phyloP scores from a whole-genome alignment of 2,113 vertebrate species.

The Pongo pygmaeus region DNA sequence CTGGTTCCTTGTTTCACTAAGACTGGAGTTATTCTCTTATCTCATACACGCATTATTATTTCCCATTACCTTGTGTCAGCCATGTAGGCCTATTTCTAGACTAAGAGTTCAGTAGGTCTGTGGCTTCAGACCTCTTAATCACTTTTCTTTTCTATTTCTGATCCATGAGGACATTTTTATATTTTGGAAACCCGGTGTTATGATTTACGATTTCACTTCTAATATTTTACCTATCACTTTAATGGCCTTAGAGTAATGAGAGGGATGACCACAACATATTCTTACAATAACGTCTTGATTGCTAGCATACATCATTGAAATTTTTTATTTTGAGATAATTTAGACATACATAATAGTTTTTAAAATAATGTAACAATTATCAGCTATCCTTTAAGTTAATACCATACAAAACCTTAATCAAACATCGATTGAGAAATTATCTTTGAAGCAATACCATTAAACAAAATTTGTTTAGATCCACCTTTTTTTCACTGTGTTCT shows the following conservation, averaged over 20 bases:
- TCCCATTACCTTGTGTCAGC: not conserved
- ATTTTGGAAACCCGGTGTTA: not conserved
- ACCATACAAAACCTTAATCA: not conserved
- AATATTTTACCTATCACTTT: not conserved
- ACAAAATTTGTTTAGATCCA: not conserved
- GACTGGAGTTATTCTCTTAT: not conserved
- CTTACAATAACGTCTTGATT: not conserved
- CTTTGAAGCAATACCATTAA: not conserved
- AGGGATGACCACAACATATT: not conserved
- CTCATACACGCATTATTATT: not conserved
- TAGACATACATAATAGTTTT: not conserved
- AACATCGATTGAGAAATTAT: conserved; percentile 4
- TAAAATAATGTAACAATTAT: not conserved
- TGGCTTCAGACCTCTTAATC: not conserved
- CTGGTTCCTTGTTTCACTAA: not conserved
- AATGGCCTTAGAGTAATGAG: not conserved
- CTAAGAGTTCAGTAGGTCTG: not conserved
- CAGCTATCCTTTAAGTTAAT: not conserved
- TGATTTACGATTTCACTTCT: not conserved
- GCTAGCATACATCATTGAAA: not conserved
- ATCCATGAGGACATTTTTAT: not conserved
- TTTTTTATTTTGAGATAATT: not conserved
- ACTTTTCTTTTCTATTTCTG: not conserved
- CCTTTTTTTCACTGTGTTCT: too few species aligned
- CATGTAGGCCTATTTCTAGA: not conserved